These are phyloP conservation scores for Loris lydekkerianus DNA, from an alignment of 2,797 vertebrate genomes.

Conservation along the genomic window DNA sequence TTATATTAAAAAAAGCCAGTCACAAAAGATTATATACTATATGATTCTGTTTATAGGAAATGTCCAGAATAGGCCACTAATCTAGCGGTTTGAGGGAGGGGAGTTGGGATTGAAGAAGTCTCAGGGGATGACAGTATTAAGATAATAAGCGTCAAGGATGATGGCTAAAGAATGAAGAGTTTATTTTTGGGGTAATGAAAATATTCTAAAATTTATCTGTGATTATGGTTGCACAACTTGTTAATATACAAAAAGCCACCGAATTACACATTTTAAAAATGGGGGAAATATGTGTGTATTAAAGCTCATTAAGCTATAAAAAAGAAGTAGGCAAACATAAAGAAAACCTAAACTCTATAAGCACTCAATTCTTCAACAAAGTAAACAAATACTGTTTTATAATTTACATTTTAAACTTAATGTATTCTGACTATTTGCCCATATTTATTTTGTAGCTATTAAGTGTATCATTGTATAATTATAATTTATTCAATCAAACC, in stretches of 20 bases:
- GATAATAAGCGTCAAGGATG: not conserved
- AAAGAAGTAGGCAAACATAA: slow-evolving; percentile 29
- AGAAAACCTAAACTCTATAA: slow-evolving; percentile 6
- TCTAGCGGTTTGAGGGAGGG: not conserved
- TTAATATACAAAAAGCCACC: not conserved
- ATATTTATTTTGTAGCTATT: slow-evolving; percentile 15
- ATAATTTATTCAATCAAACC: not conserved
- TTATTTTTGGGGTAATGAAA: not conserved
- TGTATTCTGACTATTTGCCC: not conserved
- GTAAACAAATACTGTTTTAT: not conserved
- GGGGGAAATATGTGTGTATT: not conserved
- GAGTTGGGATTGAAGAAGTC: not conserved
- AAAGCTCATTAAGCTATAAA: not conserved
- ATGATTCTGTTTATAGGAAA: not conserved
- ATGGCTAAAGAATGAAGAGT: not conserved
- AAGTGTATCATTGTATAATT: not conserved
- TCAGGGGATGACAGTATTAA: not conserved
- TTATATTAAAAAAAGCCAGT: not conserved
- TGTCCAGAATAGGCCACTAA: not conserved
- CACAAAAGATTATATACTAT: not conserved
- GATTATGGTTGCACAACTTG: not conserved
- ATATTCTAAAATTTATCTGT: not conserved
- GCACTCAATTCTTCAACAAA: slow-evolving; percentile 30
- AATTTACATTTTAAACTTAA: slow-evolving; percentile 23
- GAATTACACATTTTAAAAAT: not conserved